Conservation (phyloP, 2,888 invertebrate genomes). For the Barypeithes pellucidus region DNA sequence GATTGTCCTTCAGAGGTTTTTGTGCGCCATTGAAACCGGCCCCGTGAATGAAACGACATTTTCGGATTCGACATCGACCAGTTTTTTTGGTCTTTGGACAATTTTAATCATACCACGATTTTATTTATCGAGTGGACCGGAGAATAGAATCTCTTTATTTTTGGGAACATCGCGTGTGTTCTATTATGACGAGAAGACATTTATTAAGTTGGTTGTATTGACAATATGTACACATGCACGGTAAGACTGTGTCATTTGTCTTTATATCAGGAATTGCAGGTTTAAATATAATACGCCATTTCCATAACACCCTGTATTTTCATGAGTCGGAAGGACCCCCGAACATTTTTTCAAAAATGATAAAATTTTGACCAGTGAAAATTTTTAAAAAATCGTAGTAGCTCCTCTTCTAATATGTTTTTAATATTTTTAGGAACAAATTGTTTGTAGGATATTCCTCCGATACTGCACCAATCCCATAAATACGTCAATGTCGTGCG, state of each 20-base stretch:
- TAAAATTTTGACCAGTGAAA: too few relatives aligned
- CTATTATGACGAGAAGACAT: constrained; percentile 1
- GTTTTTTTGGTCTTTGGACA: constrained; percentile 43
- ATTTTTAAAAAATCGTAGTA: too few relatives aligned
- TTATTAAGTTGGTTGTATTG: neutral
- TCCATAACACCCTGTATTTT: too few relatives aligned
- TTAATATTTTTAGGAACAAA: too few relatives aligned
- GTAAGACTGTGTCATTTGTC: too few relatives aligned
- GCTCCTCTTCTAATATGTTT: too few relatives aligned
- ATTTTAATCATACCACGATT: constrained; percentile 42
- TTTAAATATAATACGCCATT: too few relatives aligned
- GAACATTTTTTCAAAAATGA: too few relatives aligned
- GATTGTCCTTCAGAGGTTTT: constrained; percentile 30
- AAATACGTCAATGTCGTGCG: constrained; percentile 12
- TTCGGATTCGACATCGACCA: constrained; percentile 26
- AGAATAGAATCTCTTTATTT: constrained; percentile 40
- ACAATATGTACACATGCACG: too few relatives aligned
- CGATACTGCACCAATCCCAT: neutral
- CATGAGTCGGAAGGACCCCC: too few relatives aligned
- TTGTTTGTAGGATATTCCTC: too few relatives aligned
- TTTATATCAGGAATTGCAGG: too few relatives aligned
- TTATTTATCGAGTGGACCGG: constrained; percentile 24
- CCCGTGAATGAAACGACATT: constrained; percentile 48
- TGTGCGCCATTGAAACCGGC: constrained; percentile 35
- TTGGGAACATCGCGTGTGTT: constrained; percentile 33